Evolutionary conservation across 2,888 invertebrate species (phyloP).

Genomic region (Quadroppia sp.): DNA sequence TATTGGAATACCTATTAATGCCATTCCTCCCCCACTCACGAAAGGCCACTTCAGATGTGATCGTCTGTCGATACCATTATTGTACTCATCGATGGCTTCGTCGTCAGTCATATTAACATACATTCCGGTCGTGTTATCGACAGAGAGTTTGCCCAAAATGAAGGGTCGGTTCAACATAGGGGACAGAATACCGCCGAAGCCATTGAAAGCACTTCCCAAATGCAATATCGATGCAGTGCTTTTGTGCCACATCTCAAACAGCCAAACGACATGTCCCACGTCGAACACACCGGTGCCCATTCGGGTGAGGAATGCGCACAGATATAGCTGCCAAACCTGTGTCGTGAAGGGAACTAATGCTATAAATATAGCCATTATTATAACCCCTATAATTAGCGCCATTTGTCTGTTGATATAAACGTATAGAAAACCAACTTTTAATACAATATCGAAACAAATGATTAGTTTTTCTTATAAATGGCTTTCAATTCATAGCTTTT

Average conservation of each 20-base stretch:
- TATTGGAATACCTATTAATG: no score
- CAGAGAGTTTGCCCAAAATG: not conserved
- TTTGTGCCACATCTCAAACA: slow-evolving; percentile 38
- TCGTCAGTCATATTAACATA: no score
- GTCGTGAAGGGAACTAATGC: not conserved
- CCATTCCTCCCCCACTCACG: no score
- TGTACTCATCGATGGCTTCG: no score
- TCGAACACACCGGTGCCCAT: slow-evolving; percentile 24
- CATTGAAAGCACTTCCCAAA: slow-evolving; percentile 38
- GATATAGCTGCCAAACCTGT: not conserved
- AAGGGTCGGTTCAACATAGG: slow-evolving; percentile 36
- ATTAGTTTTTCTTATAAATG: no score
- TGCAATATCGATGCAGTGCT: slow-evolving; percentile 31
- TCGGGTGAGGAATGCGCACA: not conserved
- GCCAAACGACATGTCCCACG: slow-evolving; percentile 27
- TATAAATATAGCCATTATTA: not conserved
- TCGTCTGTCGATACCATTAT: no score
- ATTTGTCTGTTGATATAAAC: slow-evolving; percentile 29
- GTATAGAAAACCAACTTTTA: slow-evolving; percentile 26
- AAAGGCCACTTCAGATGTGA: no score
- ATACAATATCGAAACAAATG: not conserved
- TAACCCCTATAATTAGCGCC: not conserved
- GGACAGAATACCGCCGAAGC: slow-evolving; percentile 32
- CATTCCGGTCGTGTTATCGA: no score
- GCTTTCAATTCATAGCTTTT: no score